Percentiles rank a stretch among this genome's conserved stretches.
Conservation (phyloP, 2,888 invertebrate species). For the Rhaphigaster nebulosa region DNA sequence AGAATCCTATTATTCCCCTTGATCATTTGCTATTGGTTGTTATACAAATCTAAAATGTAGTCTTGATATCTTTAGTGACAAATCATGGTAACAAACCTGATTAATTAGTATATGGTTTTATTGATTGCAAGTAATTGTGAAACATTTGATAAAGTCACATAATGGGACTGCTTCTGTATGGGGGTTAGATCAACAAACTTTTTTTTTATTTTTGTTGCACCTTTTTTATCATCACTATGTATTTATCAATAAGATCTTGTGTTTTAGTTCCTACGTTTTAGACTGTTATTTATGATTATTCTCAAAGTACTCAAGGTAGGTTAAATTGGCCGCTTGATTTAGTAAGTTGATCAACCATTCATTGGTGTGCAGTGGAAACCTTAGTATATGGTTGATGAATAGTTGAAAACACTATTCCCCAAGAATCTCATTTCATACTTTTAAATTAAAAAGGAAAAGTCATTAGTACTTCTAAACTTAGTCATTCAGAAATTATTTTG, state of each 20-base stretch:
- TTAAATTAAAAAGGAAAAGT: background rate
- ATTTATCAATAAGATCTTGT: background rate
- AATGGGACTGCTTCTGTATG: background rate
- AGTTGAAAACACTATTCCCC: no score
- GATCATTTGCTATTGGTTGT: background rate
- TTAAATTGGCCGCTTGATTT: background rate
- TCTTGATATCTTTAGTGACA: background rate
- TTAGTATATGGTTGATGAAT: no score
- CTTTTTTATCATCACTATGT: background rate
- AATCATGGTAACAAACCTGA: background rate
- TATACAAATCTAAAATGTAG: background rate
- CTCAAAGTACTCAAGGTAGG: background rate
- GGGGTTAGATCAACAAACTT: background rate
- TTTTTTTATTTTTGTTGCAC: background rate
- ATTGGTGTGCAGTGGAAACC: background rate
- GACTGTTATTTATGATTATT: background rate
- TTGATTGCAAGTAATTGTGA: slow-evolving; percentile 17
- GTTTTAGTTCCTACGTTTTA: background rate
- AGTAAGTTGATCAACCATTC: background rate
- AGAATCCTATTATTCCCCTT: background rate
- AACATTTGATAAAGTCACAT: background rate
- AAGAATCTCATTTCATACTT: background rate
- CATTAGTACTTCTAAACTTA: no score
- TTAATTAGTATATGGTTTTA: background rate
- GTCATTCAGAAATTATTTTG: no score